Base-by-base conservation (phyloP, 2,888 invertebrate genomes). In the Melanostoma scalare region DNA sequence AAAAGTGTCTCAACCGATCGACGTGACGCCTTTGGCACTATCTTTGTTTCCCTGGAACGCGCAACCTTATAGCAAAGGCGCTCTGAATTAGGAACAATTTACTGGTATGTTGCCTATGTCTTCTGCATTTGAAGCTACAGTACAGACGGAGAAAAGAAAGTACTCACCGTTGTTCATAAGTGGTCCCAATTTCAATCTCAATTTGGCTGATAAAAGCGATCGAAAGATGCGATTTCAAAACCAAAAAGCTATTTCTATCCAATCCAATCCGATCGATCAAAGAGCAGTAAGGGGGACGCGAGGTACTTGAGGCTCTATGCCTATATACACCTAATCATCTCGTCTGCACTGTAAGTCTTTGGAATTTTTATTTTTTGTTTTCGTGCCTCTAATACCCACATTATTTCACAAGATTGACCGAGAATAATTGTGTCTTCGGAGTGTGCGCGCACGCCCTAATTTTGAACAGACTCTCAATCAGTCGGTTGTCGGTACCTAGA, bases 331-430 rank as follows among this genome's bases (percentile, higher is more conserved):
- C 75, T 63, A 65, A 82, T 77, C 80, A 75, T 75, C 65, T 74
- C 69, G 48, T 63, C 68, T 67, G 42, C 50, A 31, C 48, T 60
- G 69, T 48, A 78, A 87, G 87, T 87, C 87, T 89, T 85, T 87
- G 84, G 87, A 87, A 86, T 87, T 77, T 85, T 84, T 65, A 40
- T 53, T 63, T 55, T 55, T 44, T n/a, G n/a, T 35, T 6, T 46
- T 30, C 8, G 35, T 60, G 48, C 44, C 9, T 52, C 52, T 40
- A 65, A n/a, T 58, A 35, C 35, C 33, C n/a, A 61, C 65, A 75
- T 71, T 20, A 71, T 84, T 84, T 84, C 79, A 84, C 75, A 75
- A 84, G 50, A 63, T 73, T 82, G 77, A 74, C 84, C 79, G 71
- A 75, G 63, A 74, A 74, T 79, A 84, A 79, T 79, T 84, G 84